phyloP scores from a whole-genome alignment of 2,888 invertebrate genomes.

The Drosophila longiperda region DNA sequence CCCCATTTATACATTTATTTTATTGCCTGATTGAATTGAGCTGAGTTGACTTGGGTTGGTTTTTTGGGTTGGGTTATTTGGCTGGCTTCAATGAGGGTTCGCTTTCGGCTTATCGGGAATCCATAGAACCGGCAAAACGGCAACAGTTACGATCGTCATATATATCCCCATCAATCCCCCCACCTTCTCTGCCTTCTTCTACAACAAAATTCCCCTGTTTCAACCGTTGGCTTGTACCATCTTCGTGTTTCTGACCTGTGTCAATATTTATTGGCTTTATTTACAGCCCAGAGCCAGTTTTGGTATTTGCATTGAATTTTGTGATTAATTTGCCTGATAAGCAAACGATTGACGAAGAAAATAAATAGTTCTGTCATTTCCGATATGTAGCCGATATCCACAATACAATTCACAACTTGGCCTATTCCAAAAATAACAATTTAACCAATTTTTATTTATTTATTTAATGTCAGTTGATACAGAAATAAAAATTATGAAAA shows the following conservation, averaged over 20 bases:
- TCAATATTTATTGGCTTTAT: slow-evolving; percentile 78
- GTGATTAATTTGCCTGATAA: slow-evolving; percentile 75
- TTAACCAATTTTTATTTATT: too few species aligned
- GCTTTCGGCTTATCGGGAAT: slow-evolving; percentile 66
- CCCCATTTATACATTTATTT: slow-evolving; percentile 62
- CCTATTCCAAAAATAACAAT: not conserved
- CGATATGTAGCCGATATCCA: slow-evolving; percentile 10
- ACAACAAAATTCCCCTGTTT: not conserved
- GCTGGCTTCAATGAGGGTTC: slow-evolving; percentile 69
- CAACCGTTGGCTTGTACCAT: slow-evolving; percentile 13
- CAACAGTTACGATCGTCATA: slow-evolving; percentile 67
- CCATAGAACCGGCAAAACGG: slow-evolving; percentile 53
- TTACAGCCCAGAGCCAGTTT: slow-evolving; percentile 59
- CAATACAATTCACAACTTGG: not conserved
- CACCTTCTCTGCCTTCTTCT: slow-evolving; percentile 3
- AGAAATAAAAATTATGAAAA: not conserved
- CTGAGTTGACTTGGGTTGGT: slow-evolving; percentile 57
- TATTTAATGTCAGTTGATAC: not conserved
- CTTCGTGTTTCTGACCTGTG: slow-evolving; percentile 68
- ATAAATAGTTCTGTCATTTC: slow-evolving; percentile 22
- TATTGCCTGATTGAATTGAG: slow-evolving; percentile 77
- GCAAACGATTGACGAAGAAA: slow-evolving; percentile 9
- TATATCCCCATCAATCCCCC: not conserved
- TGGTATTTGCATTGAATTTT: slow-evolving; percentile 71
- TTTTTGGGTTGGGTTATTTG: slow-evolving; percentile 33